Evolutionary conservation across 2,888 invertebrate genomes (phyloP), one percentile per base, ranked within the genome.

Genomic region (Plagiodera versicolora): DNA sequence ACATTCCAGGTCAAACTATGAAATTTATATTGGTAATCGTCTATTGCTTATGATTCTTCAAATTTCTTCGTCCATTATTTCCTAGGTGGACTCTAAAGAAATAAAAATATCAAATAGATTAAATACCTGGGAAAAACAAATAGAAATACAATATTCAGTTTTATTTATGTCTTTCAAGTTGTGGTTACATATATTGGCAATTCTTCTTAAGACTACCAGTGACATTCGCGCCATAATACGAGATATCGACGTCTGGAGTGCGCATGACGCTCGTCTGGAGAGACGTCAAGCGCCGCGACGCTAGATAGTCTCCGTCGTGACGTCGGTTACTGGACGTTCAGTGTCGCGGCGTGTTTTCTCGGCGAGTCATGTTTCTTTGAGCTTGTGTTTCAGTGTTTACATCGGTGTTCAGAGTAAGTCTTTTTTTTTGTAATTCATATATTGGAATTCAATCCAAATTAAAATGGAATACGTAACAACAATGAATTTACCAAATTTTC

Each of bases 291-390:
- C 53, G 28, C 24, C 53, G 53, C 44, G 45, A 39, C 48, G 58
- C 39, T 16, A 39, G 48, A 54, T 53, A 58, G 58, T 58, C 39
- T 24, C 49, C 58, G 58, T 48, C 58, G 58, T 49, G 58, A 58
- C 58, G 58, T 18, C 45, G n/a, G 47, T 19, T 55, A 16, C 17
- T 24, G 54, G 54, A 54, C 24, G 16, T 44, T 14, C 45, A 28
- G 35, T 58, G 48, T 17, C 49, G 58, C 47, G 44, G 35, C 53
- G 53, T 47, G 53, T 39, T 54, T 24, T 17, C 47, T 20, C 49
- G 48, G 35, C 46, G 48, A 39, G 49, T 20, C 39, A 54, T 58
- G 58, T 49, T 54, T 49, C 49, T 49, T 58, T 48, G 49, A 54
- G 48, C 48, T 56, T 49, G 47, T 58, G 55, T 30, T 47, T 24